These are phyloP conservation scores for Colletes gigas DNA, from an alignment of 1,140 invertebrate genomes.

Conservation along the genomic window DNA sequence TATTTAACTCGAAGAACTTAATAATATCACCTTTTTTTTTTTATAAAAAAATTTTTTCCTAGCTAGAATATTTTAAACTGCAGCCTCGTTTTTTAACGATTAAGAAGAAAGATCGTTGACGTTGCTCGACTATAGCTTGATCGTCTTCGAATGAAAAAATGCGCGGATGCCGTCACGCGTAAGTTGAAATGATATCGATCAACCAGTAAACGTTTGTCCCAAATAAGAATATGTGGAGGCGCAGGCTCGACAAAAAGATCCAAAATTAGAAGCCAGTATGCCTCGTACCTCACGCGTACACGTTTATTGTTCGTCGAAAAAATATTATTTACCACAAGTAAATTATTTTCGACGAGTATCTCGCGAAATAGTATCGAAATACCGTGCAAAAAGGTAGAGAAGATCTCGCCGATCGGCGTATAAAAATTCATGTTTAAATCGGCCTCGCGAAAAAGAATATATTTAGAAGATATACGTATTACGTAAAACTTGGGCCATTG, in stretches of 20 bases:
- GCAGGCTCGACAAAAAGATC: constrained; percentile 41
- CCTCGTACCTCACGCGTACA: background rate
- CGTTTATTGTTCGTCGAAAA: background rate
- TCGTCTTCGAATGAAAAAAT: background rate
- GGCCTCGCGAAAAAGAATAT: background rate
- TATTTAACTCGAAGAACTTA: background rate
- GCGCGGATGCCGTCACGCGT: background rate
- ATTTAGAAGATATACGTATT: background rate
- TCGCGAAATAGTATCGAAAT: background rate
- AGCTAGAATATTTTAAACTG: too few relatives aligned
- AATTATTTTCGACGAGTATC: background rate
- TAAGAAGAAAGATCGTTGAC: too few relatives aligned
- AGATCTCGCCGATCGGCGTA: background rate
- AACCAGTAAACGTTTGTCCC: constrained; percentile 2
- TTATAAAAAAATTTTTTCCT: too few relatives aligned
- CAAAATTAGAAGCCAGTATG: constrained; percentile 23
- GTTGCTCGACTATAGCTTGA: too few relatives aligned
- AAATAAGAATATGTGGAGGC: constrained; percentile 31
- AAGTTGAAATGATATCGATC: constrained; percentile 33
- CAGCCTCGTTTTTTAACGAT: too few relatives aligned
- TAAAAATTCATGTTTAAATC: background rate
- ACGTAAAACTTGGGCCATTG: background rate
- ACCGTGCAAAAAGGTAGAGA: background rate
- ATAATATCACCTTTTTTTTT: too few relatives aligned
- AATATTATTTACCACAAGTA: background rate